Evolutionary conservation across 1,140 invertebrate genomes (phyloP), one percentile per base, ranked within the genome.

Genomic region (Temnothorax longispinosus): DNA sequence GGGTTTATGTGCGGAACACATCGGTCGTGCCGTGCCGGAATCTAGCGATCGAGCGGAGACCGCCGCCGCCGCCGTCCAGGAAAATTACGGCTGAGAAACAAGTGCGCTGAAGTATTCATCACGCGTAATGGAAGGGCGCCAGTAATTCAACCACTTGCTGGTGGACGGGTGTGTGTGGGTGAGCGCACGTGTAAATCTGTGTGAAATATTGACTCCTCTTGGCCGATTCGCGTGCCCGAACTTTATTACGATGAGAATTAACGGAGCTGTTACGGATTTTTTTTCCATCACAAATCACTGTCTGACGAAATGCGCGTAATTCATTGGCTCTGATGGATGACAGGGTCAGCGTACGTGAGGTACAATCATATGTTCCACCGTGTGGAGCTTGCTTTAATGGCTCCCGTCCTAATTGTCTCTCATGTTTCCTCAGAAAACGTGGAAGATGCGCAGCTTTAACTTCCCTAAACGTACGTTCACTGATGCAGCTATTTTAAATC

Each of bases 71-170:
- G 1, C 27, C 1, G 67, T 62, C 18, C 50, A 10, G 71, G 80
- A 88, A 90, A 90, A 90, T 90, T 88, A 90, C 80, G 47, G 50
- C 27, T 35, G 56, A 72, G 82, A 69, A 78, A 90, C 84, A 69
- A 54, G 54, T 64, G 85, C 72, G 56, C 76, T 87, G 52, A 89
- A 89, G 75, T 89, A 90, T 90, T 89, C 88, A 87, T 90, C 78
- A 67, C 65, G 67, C 65, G 62, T 89, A 90, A 89, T 86, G 77
- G 78, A 87, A 82, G 21, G 54, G 21, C 47, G 58, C 41, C 47
- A 54, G 69, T 89, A 89, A 89, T 89, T 89, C 71, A 88, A 77
- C 62, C 62, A 80, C 67, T 65, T 62, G 41, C 69, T 6, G 27
- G 15, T 18, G 27, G 7, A 77, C 13, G 11, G 21, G 67, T 21